Evolutionary conservation across 1,140 invertebrate species (phyloP).

Genomic region (Panagrolaimus sp.): DNA sequence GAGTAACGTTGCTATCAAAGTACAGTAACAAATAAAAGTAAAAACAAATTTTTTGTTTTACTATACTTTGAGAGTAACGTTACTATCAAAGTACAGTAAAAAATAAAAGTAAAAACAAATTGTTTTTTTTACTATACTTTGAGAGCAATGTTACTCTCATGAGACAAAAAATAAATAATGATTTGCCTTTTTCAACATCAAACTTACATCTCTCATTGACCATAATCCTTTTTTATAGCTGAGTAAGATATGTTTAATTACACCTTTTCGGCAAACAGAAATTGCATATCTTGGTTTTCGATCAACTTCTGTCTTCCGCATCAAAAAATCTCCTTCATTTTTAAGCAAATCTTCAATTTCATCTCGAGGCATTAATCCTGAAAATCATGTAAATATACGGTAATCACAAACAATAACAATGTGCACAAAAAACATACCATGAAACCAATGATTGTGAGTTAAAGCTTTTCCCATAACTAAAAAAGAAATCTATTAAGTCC

Average conservation of each 20-base stretch:
- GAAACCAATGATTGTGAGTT: slow-evolving; percentile 71
- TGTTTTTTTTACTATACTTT: no score
- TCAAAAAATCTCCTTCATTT: slow-evolving; percentile 56
- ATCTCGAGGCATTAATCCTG: slow-evolving; percentile 38
- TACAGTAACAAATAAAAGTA: no score
- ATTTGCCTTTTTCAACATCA: not conserved
- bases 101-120: no score
- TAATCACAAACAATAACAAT: no score
- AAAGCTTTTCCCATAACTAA: not conserved
- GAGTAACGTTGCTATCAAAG: no score
- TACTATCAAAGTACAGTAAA: not conserved
- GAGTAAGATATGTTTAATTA: slow-evolving; percentile 70
- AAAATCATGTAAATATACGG: slow-evolving; percentile 25
- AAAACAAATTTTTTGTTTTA: no score
- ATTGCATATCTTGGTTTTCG: slow-evolving; percentile 72
- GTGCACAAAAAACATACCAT: slow-evolving; percentile 69
- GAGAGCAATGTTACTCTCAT: not conserved
- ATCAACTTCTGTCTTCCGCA: slow-evolving; percentile 86
- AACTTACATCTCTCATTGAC: slow-evolving; percentile 30
- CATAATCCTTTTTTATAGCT: slow-evolving; percentile 33
- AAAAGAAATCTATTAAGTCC: no score
- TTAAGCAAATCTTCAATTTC: slow-evolving; percentile 31
- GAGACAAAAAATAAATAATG: no score
- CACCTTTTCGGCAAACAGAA: slow-evolving; percentile 27
- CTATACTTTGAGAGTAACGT: no score